phyloP scores from a whole-genome alignment of 2,888 invertebrate genomes.

The Melanophora roralis region DNA sequence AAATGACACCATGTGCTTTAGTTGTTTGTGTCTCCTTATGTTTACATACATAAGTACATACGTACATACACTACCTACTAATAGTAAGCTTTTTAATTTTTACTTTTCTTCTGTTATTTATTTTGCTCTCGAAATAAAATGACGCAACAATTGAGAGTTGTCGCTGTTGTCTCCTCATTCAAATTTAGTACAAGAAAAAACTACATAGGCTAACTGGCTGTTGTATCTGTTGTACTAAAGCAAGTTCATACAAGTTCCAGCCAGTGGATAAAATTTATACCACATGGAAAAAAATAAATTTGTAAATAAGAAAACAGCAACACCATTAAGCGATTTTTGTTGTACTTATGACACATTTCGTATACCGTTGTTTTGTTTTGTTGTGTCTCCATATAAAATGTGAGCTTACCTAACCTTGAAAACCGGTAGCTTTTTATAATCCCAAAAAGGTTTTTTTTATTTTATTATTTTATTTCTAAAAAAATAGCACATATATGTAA shows the following conservation, averaged over 20 bases:
- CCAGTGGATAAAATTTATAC: conserved; percentile 40
- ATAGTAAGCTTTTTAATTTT: neutral
- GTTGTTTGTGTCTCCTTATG: neutral
- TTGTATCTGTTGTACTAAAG: neutral
- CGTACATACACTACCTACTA: no score
- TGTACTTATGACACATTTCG: conserved; percentile 45
- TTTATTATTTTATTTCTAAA: no score
- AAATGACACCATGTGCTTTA: conserved; percentile 46
- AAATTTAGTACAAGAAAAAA: conserved; percentile 58
- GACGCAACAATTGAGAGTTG: conserved; percentile 69
- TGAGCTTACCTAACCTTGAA: conserved; percentile 65
- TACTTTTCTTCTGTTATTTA: conserved; percentile 18
- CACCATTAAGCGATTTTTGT: conserved; percentile 55
- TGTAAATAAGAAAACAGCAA: conserved; percentile 4
- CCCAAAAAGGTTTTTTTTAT: neutral
- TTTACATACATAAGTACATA: no score
- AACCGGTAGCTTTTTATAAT: conserved; percentile 63
- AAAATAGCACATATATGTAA: conserved; percentile 19
- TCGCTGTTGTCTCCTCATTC: conserved; percentile 59
- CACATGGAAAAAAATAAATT: conserved; percentile 29
- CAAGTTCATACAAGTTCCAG: conserved; percentile 6
- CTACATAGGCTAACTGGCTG: conserved; percentile 30
- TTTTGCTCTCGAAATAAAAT: conserved; percentile 63
- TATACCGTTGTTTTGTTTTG: conserved; percentile 53
- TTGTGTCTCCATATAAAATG: conserved; percentile 46